A percentile compares a stretch with the other conserved stretches of the same genome.
Conservation (phyloP, 2,888 invertebrate species). For the Thalpophila matura region DNA sequence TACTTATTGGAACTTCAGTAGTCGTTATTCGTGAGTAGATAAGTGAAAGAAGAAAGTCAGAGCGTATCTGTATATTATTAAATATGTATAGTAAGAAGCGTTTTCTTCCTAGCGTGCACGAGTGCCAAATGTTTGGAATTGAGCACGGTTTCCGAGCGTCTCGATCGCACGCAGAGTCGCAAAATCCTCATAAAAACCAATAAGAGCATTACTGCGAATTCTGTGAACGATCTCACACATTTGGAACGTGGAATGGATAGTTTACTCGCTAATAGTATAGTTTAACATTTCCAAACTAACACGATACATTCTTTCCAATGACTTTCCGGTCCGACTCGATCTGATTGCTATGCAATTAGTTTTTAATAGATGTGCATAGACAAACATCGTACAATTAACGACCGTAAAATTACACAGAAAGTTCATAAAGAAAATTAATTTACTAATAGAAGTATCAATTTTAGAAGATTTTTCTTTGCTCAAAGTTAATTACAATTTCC, state of each 20-base stretch:
- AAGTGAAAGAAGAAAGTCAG: slow-evolving; percentile 63
- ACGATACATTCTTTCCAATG: slow-evolving; percentile 32
- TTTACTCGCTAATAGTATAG: slow-evolving; percentile 2
- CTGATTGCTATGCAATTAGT: slow-evolving; percentile 52
- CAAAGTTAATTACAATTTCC: slow-evolving; percentile 21
- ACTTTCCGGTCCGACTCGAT: slow-evolving; percentile 41
- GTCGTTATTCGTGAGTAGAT: slow-evolving; percentile 51
- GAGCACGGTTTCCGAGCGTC: slow-evolving; percentile 62
- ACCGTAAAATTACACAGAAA: slow-evolving; percentile 49
- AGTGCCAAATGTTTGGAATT: slow-evolving; percentile 73
- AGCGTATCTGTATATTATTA: slow-evolving; percentile 62
- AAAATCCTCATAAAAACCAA: slow-evolving; percentile 45
- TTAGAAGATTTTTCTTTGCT: background rate
- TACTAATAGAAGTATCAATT: slow-evolving; percentile 20
- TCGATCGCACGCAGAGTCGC: slow-evolving; percentile 61
- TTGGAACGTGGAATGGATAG: slow-evolving; percentile 58
- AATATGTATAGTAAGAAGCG: slow-evolving; percentile 50
- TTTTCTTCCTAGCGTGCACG: slow-evolving; percentile 77
- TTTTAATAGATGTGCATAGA: slow-evolving; percentile 50
- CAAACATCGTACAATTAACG: slow-evolving; percentile 50
- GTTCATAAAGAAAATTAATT: slow-evolving; percentile 20
- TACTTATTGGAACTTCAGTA: slow-evolving; percentile 52
- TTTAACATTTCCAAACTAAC: slow-evolving; percentile 30
- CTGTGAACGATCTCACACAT: slow-evolving; percentile 55
- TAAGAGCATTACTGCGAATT: slow-evolving; percentile 42